Conservation (phyloP, 2,797 vertebrate genomes). For the Hephaestus fuliginosus region DNA sequence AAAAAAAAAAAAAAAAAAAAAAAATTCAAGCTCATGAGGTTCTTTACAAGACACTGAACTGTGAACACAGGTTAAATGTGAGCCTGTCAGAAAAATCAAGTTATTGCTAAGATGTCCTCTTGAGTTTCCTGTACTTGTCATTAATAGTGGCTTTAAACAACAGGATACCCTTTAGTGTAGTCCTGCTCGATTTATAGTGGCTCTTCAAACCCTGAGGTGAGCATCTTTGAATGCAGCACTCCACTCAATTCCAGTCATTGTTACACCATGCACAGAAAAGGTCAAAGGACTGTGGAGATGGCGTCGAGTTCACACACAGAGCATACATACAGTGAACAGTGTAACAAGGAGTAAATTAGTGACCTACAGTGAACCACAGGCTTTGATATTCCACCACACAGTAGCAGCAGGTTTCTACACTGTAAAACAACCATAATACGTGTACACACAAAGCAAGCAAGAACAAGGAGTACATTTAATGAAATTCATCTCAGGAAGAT, state of each 20-base stretch:
- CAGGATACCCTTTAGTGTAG: slow-evolving; percentile 63
- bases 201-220: slow-evolving; percentile 84
- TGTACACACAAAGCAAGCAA: slow-evolving; percentile 85
- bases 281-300: slow-evolving; percentile 74
- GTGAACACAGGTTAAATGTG: slow-evolving; percentile 71
- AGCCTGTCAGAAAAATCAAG: slow-evolving; percentile 75
- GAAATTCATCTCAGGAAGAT: slow-evolving; percentile 61
- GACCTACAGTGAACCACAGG: slow-evolving; percentile 82
- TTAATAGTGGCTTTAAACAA: slow-evolving; percentile 79
- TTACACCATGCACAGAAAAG: slow-evolving; percentile 78
- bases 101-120: slow-evolving; percentile 82
- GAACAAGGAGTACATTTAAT: slow-evolving; percentile 81
- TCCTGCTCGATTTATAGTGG: slow-evolving; percentile 78
- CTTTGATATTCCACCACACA: slow-evolving; percentile 81
- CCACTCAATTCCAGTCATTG: slow-evolving; percentile 82
- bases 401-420: slow-evolving; percentile 84
- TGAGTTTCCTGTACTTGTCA: slow-evolving; percentile 63
- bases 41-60: slow-evolving; percentile 74
- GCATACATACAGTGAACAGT: slow-evolving; percentile 76
- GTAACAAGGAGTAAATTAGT: slow-evolving; percentile 81
- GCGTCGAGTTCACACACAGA: slow-evolving; percentile 68
- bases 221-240: slow-evolving; percentile 76
- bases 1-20: slow-evolving; percentile 34
- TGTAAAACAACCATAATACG: slow-evolving; percentile 84
- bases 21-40: slow-evolving; percentile 77